Base-by-base conservation (phyloP, 1,140 invertebrate species). In the Danaus melanippus region DNA sequence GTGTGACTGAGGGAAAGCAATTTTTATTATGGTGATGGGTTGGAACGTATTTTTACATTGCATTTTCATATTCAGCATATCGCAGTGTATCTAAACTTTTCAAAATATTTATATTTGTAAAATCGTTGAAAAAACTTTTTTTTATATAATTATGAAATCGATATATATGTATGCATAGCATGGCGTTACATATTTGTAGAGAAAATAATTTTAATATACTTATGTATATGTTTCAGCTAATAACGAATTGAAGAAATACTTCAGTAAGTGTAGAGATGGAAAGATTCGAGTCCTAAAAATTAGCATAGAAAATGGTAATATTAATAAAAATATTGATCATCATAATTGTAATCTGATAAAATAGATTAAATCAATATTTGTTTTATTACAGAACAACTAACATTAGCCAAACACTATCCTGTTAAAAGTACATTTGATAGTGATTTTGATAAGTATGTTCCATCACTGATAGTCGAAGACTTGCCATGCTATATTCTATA, bases 401-500 rank as follows among this genome's bases (percentile, higher is more conserved):
- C 86, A 21, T 88, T 96, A 49, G 88, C 92, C 32, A 89, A 90
- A 60, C 90, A 92, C 53, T 87, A 91, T 41, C 90, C 92, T 56
- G 89, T 90, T 10, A 91, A 91, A 60, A 90, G 91, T 56, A 91
- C 92, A 60, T 97, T 96, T 96, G 93, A 96, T 70, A 91, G 94
- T 53, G 95, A 96, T 88, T 98, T 95, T 88, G 93, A 97, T 74
- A 92, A 91, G 74, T 88, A 93, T 79, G 88, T 99, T 10, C 86
- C 91, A 51, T 90, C 92, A 3, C 74, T 96, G 46, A 87, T 98
- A 39, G 92, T 96, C 67, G 92, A 95, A 62, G 93, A 94, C 79
- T 92, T 96, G 71, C 98, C 98, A 45, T 96, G 96, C 67, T 99
- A 98, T 81, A 91, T 99, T 56, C 88, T 99, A 12, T 99, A 94